Base-by-base conservation (phyloP, 2,113 vertebrate species). In the Crotalus tigris region DNA sequence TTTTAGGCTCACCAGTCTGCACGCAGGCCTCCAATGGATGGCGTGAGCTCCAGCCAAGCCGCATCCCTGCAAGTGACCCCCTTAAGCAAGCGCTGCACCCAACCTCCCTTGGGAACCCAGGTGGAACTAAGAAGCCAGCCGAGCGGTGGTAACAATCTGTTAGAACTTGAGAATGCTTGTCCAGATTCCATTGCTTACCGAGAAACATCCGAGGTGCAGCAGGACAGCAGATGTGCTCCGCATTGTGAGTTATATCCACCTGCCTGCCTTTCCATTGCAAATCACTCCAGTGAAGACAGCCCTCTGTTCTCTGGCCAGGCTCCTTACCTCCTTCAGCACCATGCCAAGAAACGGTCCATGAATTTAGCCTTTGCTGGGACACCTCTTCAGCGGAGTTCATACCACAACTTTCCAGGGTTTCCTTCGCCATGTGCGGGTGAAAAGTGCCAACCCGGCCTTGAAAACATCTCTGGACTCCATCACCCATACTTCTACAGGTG, bases 1-100 rank as follows among this genome's bases (percentile, higher is more conserved):
- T 95, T 97, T 93, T 93, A 97, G 97, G 95, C 95, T 96, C 95
- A 93, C 33, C 96, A 92, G 64, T 90, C 91, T 0, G 91, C 97
- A 0, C 1, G 49, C 49, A 46, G 5, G 39, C 91, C 51, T 81
- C 95, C 92, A 54, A 88, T 39, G 0, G 93, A 94, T 12, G 89
- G 44, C 81, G 1, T 10, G 4, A 96, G 88, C 44, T n/a, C 87
- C 39, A 85, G 1, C 1, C 94, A 10, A 64, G 57, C n/a, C 29
- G 4, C 19, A 0, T 3, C 8, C 58, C 85, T 44, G 2, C 44
- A 54, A 91, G 91, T 29, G 13, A 94, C 53, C 3, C 88, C 57
- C 89, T 92, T 94, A 0, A 90, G 92, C 17, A 39, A 89, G 15
- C 53, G 15, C 0, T 23, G 21, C 0, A 89, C 44, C 85, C 95